These are phyloP conservation scores for Anagrus nilaparvatae DNA, from an alignment of 1,140 invertebrate genomes.

Conservation along the genomic window DNA sequence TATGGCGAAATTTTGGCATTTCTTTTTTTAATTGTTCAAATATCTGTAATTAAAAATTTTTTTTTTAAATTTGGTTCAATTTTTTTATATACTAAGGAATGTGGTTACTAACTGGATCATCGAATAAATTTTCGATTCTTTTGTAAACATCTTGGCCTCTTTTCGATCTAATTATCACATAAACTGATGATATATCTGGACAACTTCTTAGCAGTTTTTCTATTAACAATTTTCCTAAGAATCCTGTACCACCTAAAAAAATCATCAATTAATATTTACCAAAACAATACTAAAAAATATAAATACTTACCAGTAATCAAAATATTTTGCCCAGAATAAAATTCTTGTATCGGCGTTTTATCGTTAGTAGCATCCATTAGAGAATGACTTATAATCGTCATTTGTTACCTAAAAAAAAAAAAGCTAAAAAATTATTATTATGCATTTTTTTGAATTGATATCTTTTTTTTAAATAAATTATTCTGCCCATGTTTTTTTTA, in stretches of 20 bases:
- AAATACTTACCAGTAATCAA: slow-evolving; percentile 37
- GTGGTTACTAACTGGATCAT: slow-evolving; percentile 49
- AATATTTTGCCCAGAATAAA: slow-evolving; percentile 30
- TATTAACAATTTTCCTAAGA: slow-evolving; percentile 63
- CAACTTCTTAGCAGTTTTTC: slow-evolving; percentile 76
- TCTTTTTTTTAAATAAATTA: too few species aligned
- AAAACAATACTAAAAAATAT: too few species aligned
- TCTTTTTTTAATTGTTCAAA: slow-evolving; percentile 32
- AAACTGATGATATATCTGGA: slow-evolving; percentile 60
- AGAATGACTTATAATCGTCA: slow-evolving; percentile 19
- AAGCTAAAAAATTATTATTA: too few species aligned
- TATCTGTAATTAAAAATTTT: slow-evolving; percentile 22
- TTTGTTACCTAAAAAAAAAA: slow-evolving; percentile 15
- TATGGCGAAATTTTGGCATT: slow-evolving; percentile 38
- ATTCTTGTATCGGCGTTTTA: slow-evolving; percentile 29
- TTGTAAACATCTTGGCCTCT: slow-evolving; percentile 57
- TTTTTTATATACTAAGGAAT: neutral
- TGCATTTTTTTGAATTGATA: too few species aligned
- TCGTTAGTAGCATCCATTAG: too few species aligned
- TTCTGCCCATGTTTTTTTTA: too few species aligned
- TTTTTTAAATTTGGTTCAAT: slow-evolving; percentile 2
- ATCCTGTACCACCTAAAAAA: slow-evolving; percentile 46
- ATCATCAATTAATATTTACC: slow-evolving; percentile 13
- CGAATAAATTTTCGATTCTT: slow-evolving; percentile 53
- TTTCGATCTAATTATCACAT: slow-evolving; percentile 67